Conservation (phyloP, 2,113 vertebrate genomes). For the Pipra filicauda region DNA sequence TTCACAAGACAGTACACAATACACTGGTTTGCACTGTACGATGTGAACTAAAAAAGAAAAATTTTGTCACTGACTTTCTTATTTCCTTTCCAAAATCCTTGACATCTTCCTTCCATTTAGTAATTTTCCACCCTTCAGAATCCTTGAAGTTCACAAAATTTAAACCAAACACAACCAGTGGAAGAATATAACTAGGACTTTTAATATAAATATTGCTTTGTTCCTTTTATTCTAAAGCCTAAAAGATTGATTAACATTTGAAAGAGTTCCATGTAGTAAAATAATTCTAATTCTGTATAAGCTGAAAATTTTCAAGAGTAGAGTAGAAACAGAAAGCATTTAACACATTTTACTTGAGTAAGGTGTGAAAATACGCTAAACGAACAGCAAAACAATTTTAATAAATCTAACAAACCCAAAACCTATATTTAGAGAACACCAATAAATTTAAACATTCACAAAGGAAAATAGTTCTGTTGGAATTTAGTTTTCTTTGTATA, state of each 20-base stretch:
- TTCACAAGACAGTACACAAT: not conserved
- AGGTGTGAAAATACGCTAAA: not conserved
- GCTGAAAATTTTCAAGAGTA: not conserved
- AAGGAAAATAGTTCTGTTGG: not conserved
- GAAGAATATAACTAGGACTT: not conserved
- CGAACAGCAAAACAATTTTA: not conserved
- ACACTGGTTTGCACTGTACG: not conserved
- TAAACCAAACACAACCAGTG: not conserved
- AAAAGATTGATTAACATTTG: not conserved
- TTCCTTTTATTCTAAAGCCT: not conserved
- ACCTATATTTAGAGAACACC: not conserved
- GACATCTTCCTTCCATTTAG: not conserved
- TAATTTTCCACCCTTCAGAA: not conserved
- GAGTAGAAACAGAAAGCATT: not conserved
- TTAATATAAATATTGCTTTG: not conserved
- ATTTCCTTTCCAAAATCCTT: not conserved
- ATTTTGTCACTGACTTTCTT: not conserved
- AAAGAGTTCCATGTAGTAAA: not conserved
- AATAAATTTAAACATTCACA: not conserved
- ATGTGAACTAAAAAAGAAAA: not conserved
- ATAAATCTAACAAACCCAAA: not conserved
- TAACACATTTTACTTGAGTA: not conserved
- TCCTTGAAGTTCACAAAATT: not conserved
- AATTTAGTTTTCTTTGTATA: not conserved
- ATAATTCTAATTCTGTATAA: not conserved